These are phyloP conservation scores for Aphelocoma coerulescens DNA, from an alignment of 2,113 vertebrate genomes.

Conservation along the genomic window DNA sequence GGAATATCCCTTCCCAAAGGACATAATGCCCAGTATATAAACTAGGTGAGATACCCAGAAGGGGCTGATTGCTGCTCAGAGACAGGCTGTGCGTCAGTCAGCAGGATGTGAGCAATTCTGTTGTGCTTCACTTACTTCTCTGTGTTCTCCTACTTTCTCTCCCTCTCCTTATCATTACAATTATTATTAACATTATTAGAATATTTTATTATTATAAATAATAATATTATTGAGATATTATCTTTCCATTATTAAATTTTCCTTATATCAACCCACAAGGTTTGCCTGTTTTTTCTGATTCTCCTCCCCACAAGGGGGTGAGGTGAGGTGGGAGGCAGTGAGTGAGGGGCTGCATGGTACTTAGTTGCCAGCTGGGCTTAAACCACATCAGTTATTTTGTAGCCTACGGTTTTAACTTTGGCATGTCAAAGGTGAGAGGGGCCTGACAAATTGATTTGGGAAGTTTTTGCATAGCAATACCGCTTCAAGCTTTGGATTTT, in stretches of 20 bases:
- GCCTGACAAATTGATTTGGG: not conserved
- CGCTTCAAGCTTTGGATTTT: not conserved
- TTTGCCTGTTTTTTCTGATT: not conserved
- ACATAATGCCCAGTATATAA: not conserved
- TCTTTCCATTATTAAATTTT: not conserved
- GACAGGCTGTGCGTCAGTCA: not conserved
- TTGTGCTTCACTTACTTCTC: not conserved
- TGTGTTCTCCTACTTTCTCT: not conserved
- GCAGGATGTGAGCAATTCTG: not conserved
- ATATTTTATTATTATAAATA: not conserved
- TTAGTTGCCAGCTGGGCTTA: not conserved
- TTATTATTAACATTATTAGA: not conserved
- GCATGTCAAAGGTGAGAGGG: not conserved
- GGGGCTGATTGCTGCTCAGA: not conserved
- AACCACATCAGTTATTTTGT: not conserved
- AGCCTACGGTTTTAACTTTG: not conserved
- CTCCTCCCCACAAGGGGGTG: accelerated
- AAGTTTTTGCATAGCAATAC: not conserved
- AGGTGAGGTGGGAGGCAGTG: too few relatives aligned
- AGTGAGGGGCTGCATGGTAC: too few relatives aligned
- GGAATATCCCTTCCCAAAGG: not conserved
- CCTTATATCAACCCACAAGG: not conserved
- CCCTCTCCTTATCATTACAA: not conserved
- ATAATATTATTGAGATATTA: not conserved
- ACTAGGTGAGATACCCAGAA: not conserved